Evolutionary conservation across 37 sponge, comb jelly and placozoan species (phyloP), one percentile per base, ranked within the genome.

Genomic region (Eunapius fragilis): DNA sequence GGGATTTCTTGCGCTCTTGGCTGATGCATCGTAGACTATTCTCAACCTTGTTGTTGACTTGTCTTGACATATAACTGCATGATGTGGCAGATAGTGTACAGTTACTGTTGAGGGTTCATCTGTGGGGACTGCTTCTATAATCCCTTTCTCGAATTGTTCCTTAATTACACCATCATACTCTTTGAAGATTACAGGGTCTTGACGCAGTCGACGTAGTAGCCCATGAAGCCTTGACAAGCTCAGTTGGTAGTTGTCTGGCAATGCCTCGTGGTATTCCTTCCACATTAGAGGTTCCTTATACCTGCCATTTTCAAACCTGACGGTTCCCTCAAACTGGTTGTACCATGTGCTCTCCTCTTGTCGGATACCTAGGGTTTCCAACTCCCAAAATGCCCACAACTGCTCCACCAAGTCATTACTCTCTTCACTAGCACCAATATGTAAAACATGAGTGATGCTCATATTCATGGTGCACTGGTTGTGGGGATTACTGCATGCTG

Each of bases 81-180:
- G 83, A 71, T 82, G 83, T 35, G 83, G 83, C 31, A 82, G 72
- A 25, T 82, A 82, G 45, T 82, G 83, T 9, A 68, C 7, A 23
- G 74, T 72, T 19, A 45, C 7, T 2, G 17, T 13, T 33, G 72
- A 28, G 24, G 3, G 26, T 30, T 13, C 14, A 14, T n/a, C 31
- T 30, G 30, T 33, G 0, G n/a, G 7, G 25, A 71, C 72, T 17
- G 30, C 27, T 25, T 82, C 83, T 14, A 82, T 37, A 26, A 82
- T 82, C 12, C 83, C 72, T 27, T 13, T 3, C 34, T 32, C 19
- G 0, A 81, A 25, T 76, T 84, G 85, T 6, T 78, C 77, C 27
- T 72, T 72, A 13, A 82, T 82, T 27, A 23, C 41, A 2, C 26
- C 11, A 25, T 82, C 27, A 27, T 82, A 82, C 45, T 82, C 83